A percentile compares a stretch with the other conserved stretches of the same genome.
phyloP scores from a whole-genome alignment of 2,113 vertebrate genomes.

The Cyphomyrus discorhynchus region DNA sequence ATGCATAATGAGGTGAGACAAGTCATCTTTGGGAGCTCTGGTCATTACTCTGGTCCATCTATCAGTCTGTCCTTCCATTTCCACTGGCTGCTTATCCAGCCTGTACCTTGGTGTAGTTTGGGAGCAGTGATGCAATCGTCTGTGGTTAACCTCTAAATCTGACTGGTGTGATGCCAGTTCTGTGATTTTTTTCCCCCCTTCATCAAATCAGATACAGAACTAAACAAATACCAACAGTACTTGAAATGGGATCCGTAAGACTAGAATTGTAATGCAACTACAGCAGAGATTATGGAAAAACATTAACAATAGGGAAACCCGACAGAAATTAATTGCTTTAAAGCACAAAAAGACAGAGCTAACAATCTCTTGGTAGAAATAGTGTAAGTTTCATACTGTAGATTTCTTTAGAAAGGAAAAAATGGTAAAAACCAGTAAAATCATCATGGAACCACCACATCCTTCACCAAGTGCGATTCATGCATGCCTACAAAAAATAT shows the following conservation, averaged over 20 bases:
- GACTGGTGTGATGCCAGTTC: not conserved
- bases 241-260: not conserved
- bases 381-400: not conserved
- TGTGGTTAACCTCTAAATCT: constrained; percentile 10
- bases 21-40: not conserved
- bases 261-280: not conserved
- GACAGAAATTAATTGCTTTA: not conserved
- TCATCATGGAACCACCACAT: not conserved
- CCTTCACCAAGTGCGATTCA: not conserved
- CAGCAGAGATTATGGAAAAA: not conserved
- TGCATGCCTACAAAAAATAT: not conserved
- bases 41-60: not conserved
- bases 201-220: not conserved
- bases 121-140: not conserved
- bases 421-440: not conserved
- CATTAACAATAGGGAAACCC: not conserved
- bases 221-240: not conserved
- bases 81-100: not conserved
- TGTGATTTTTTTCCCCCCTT: not conserved
- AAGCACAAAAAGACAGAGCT: not conserved
- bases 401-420: not conserved
- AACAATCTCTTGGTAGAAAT: not conserved
- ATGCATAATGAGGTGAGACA: not conserved
- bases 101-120: not conserved
- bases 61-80: not conserved